phyloP scores from a whole-genome alignment of 2,797 vertebrate genomes.

The Arctocebus calabarensis region DNA sequence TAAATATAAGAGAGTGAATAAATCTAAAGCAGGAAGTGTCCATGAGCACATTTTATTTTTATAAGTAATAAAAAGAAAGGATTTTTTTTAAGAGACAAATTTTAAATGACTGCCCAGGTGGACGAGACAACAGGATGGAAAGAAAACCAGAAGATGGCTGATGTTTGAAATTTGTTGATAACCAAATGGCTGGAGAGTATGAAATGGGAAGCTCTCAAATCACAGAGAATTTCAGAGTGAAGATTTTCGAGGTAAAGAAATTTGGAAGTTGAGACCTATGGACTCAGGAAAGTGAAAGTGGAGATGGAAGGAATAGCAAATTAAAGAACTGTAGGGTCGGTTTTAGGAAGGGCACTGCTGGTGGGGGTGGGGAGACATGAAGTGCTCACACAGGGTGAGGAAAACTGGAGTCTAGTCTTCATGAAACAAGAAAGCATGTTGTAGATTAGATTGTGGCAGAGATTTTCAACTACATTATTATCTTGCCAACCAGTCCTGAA shows the following conservation, averaged over 20 bases:
- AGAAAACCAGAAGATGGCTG: background rate
- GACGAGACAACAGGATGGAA: background rate
- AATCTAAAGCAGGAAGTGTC: background rate
- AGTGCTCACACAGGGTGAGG: background rate
- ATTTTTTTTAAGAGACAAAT: background rate
- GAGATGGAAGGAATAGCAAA: background rate
- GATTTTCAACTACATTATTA: conserved; percentile 32
- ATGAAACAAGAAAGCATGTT: background rate
- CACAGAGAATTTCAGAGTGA: background rate
- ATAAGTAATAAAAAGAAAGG: background rate
- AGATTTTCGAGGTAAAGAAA: background rate
- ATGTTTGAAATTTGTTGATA: background rate
- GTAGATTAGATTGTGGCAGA: background rate
- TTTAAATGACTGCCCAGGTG: background rate
- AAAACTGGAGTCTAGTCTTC: background rate
- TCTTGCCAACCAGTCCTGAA: background rate
- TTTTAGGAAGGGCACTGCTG: background rate
- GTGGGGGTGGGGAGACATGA: background rate
- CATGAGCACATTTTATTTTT: conserved; percentile 47
- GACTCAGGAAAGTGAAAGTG: background rate
- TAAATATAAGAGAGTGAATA: background rate
- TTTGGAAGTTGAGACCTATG: background rate
- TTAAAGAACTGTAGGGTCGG: background rate
- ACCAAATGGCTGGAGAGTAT: background rate
- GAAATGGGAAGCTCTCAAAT: background rate